Evolutionary conservation across 2,797 vertebrate species (phyloP).

Genomic region (Buphagus erythrorhynchus): DNA sequence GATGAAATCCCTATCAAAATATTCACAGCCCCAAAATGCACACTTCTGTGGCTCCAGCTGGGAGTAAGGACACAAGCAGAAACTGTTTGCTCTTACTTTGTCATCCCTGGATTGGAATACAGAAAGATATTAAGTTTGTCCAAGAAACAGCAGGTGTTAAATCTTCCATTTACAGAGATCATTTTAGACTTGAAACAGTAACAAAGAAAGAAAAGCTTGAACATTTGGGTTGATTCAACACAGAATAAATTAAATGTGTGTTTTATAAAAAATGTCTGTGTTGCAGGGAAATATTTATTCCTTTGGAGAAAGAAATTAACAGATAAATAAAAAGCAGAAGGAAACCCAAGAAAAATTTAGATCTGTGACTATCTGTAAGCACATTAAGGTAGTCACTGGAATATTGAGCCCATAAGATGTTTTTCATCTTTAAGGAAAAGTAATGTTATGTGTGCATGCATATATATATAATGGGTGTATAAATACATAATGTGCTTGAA

Average conservation of each 20-base stretch:
- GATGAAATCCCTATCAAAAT: neutral
- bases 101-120: neutral
- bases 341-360: neutral
- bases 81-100: neutral
- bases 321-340: neutral
- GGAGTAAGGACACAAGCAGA: neutral
- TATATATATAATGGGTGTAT: neutral
- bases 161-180: neutral
- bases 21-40: neutral
- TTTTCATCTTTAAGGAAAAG: neutral
- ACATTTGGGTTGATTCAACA: neutral
- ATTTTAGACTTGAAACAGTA: conserved; percentile 19
- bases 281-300: neutral
- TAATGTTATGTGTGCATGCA: neutral
- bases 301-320: neutral
- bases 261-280: neutral
- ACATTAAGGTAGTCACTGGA: neutral
- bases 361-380: neutral
- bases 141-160: neutral
- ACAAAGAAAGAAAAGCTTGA: neutral
- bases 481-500: neutral
- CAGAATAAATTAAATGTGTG: conserved; percentile 17
- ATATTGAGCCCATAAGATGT: neutral
- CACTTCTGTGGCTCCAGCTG: neutral
- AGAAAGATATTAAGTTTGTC: neutral